Evolutionary conservation across 2,888 invertebrate species (phyloP), one percentile per base, ranked within the genome.

Genomic region (Psylliodes chrysocephalus): DNA sequence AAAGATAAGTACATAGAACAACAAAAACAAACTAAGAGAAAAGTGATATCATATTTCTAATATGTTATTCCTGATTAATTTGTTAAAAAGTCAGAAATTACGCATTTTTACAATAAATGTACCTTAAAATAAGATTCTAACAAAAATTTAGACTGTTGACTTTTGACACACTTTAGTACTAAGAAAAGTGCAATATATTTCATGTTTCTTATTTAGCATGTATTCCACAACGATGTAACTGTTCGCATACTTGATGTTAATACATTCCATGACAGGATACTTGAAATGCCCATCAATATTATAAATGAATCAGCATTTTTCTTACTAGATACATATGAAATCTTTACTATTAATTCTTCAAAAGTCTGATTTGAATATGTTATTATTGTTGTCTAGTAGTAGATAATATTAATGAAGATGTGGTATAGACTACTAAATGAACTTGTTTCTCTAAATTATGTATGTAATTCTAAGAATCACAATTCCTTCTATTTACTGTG

Each of bases 271-370:
- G 28, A 53, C 42, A 35, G 17, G 22, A 25, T 30, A 47, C 49
- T 33, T 30, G 54, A 19, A 38, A 60, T 18, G 15, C 54, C 47
- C 54, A 59, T 55, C 49, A 33, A 40, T 61, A 55, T 61, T 54
- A 40, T 44, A 49, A 55, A 47, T 55, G 40, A 53, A 55, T 35
- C 47, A 15, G 28, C 38, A 47, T 44, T 60, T 60, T 60, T 74
- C 69, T 71, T 67, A 56, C 56, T 56, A 56, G 18, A 56, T 56
- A 15, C 56, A 56, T 56, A 18, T 56, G 15, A 30, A 56, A 46
- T 46, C 8, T 46, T 44, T 12, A 25, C 18, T 25, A 42, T 25
- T 55, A 44, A 40, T 40, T 40, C 40, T 17, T 10, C 17, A 15
- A 40, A 40, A 17, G 6, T n/a, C 40, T 40, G 10, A n/a, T 7